Evolutionary conservation across 53 echinoderm and acorn worm species (phyloP).

Genomic region (Patiria pectinifera): DNA sequence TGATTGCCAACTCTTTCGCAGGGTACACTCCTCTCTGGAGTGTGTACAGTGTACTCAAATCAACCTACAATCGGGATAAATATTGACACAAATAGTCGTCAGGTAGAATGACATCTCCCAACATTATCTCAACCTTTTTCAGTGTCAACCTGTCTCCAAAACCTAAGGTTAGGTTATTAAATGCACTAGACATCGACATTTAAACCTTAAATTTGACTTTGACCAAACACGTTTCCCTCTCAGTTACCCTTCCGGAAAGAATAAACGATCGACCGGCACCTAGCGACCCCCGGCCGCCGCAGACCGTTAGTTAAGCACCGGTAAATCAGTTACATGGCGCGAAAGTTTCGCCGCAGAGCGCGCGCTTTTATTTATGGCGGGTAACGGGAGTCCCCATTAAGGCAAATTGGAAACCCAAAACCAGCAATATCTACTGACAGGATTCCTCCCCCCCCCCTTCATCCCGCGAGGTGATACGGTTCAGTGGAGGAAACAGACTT

Average conservation of each 20-base stretch:
- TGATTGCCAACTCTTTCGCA: no score
- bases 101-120: no score
- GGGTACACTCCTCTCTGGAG: no score
- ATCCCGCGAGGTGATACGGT: not conserved
- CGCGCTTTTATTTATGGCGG: not conserved
- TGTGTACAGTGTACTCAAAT: no score
- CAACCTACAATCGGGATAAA: no score
- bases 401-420: conserved; percentile 53
- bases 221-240: not conserved
- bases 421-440: conserved; percentile 8
- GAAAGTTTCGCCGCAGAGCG: not conserved
- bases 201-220: not conserved
- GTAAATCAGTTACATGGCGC: conserved; percentile 24
- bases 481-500: not conserved
- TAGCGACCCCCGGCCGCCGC: not conserved
- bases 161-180: not conserved
- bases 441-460: not conserved
- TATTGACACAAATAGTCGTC: no score
- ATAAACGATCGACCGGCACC: not conserved
- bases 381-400: conserved; percentile 49
- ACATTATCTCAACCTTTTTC: no score
- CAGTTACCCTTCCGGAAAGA: not conserved
- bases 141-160: not conserved
- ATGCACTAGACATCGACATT: not conserved
- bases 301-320: conserved; percentile 5